Evolutionary conservation across 2,113 vertebrate species (phyloP).

Genomic region (Rynchops niger): DNA sequence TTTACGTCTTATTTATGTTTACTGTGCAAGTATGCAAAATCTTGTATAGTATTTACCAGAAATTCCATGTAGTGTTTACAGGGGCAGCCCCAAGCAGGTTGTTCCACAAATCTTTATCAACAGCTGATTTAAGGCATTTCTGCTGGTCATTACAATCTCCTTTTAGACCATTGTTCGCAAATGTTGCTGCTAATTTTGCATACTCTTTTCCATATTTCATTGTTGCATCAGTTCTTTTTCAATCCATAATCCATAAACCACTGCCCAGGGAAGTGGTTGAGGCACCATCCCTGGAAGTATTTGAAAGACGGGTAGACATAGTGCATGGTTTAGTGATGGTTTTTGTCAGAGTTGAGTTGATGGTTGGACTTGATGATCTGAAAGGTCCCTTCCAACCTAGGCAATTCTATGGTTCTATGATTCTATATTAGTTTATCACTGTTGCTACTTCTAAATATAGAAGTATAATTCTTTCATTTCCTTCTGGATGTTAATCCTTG

Average conservation of each 20-base stretch:
- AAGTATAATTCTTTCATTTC: background rate
- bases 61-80: background rate
- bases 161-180: background rate
- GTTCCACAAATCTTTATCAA: rapidly evolving
- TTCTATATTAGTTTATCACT: background rate
- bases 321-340: no score
- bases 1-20: background rate
- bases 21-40: background rate
- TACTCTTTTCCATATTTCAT: background rate
- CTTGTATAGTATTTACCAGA: background rate
- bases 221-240: background rate
- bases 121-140: background rate
- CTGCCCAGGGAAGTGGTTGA: no score
- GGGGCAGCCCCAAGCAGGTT: rapidly evolving
- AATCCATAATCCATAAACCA: no score
- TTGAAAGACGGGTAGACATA: no score
- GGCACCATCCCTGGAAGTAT: no score
- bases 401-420: no score
- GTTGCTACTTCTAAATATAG: background rate
- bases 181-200: background rate
- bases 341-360: no score
- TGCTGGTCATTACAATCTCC: background rate
- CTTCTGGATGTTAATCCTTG: background rate
- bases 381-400: no score
- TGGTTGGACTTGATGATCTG: no score